These are phyloP conservation scores for Perdita meconis DNA, from an alignment of 2,888 invertebrate species.

Conservation along the genomic window DNA sequence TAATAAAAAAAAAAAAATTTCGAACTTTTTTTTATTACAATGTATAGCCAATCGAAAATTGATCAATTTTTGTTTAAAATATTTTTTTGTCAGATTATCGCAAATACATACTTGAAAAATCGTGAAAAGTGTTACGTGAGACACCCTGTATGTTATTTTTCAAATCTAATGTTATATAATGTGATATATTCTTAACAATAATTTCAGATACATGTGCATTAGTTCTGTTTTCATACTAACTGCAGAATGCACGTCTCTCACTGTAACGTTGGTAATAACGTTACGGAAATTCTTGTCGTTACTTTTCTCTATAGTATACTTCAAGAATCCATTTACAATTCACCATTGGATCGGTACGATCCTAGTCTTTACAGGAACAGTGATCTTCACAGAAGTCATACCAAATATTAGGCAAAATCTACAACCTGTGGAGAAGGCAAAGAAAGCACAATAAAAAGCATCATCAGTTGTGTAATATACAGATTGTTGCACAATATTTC, in stretches of 20 bases:
- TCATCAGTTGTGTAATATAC: too few relatives aligned
- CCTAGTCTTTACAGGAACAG: conserved; percentile 96
- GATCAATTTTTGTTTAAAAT: too few relatives aligned
- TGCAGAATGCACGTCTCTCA: conserved; percentile 96
- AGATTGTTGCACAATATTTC: too few relatives aligned
- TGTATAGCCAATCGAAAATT: too few relatives aligned
- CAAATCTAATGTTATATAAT: too few relatives aligned
- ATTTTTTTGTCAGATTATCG: too few relatives aligned
- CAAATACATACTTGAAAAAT: too few relatives aligned
- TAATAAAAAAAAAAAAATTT: too few relatives aligned
- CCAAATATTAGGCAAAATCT: conserved; percentile 84
- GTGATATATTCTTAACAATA: conserved; percentile 27
- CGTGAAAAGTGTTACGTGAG: too few relatives aligned
- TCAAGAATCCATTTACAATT: conserved; percentile 96
- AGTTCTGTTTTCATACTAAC: conserved; percentile 97
- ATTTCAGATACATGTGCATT: conserved; percentile 92
- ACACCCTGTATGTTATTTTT: too few relatives aligned
- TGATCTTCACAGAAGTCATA: conserved; percentile 94
- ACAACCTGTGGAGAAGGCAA: conserved; percentile 23
- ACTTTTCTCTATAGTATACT: conserved; percentile 97
- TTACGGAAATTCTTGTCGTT: conserved; percentile 97
- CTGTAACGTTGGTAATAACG: conserved; percentile 98
- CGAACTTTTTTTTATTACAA: too few relatives aligned
- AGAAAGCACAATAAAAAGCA: too few relatives aligned
- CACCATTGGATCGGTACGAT: conserved; percentile 96